Base-by-base conservation (phyloP, 2,888 invertebrate species). In the Thereva unica region DNA sequence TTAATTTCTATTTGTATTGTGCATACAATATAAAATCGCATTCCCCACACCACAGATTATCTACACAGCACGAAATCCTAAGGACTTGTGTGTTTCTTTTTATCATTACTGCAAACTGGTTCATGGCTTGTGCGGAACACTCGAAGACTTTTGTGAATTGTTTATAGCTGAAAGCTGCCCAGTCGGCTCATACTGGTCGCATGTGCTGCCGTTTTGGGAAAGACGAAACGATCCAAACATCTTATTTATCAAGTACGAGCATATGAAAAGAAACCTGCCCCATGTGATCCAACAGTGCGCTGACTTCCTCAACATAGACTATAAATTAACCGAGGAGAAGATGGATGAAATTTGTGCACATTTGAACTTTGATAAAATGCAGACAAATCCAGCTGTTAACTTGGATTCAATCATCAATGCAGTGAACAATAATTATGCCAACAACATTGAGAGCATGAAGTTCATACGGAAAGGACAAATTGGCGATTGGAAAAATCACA, bases 21-120 rank as follows among this genome's bases (percentile, higher is more conserved):
- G n/a, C 3, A 35, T 56, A 45, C 35, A 35, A 42, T 53, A 42
- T 53, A 42, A 64, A 64, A 34, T 9, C 4, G n/a, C 34, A 44
- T 53, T 42, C 53, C 42, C 53, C 38, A n/a, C n/a, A n/a, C n/a
- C n/a, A n/a, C n/a, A 93, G 91, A 87, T 94, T 23, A 87, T 96
- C 69, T 96, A 95, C 78, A 89, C 92, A 1, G 87, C 91, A 0
- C 86, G 96, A 56, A 93, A 96, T 81, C 93, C 95, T 0, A 95
- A 95, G 78, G 96, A 96, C 77, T 87, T 91, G 75, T 90, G 90
- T 69, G 92, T 95, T 0, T 95, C 95, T 0, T 94, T 89, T 76
- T 95, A 90, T 78, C 89, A 93, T 78, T 92, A 94, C 78, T 92
- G 89, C 76, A 85, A 84, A 67, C 81, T 90, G 64, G 84, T 92